Evolutionary conservation across 2,888 invertebrate species (phyloP), one percentile per base, ranked within the genome.

Genomic region (Mythimna impura): DNA sequence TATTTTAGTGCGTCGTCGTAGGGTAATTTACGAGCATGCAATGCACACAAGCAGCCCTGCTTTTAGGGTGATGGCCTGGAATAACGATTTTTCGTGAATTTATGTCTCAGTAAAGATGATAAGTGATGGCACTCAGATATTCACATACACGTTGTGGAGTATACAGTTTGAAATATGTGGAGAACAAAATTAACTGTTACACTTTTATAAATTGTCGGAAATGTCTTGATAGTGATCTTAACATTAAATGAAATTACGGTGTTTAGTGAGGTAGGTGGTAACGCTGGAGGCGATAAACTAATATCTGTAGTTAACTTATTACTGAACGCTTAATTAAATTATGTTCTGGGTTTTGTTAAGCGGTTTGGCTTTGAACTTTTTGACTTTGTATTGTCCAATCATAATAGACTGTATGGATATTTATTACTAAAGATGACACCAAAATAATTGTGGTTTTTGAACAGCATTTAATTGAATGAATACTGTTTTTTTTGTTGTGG

Each of bases 1-100:
- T 96, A 96, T 96, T 96, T 96, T 94, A 93, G 95, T 94, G 91
- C 89, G 93, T 94, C 93, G 94, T 93, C 93, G 90, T 86, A 83
- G 90, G 90, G 93, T 95, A 94, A 96, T 96, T 96, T 96, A 96
- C 93, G 93, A 89, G 88, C 91, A 89, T 92, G 94, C 93, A 91
- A 93, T 92, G 92, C 91, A 91, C 88, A 89, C 91, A 91, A 87
- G 88, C 88, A 87, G 88, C 88, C 89, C 90, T 89, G 93, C 93
- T 94, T 93, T 95, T 94, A 94, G 95, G 92, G 93, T 90, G 92
- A 93, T 93, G 91, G 91, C 71, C 89, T 91, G 93, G 91, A 90
- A 91, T 92, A 94, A 91, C 91, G 91, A 93, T 93, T 94, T 93
- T 92, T 91, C 88, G 89, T 89, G 88, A 92, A 93, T 94, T 93